Base-by-base conservation (phyloP, 2,113 vertebrate species). In the Cynoglossus semilaevis region DNA sequence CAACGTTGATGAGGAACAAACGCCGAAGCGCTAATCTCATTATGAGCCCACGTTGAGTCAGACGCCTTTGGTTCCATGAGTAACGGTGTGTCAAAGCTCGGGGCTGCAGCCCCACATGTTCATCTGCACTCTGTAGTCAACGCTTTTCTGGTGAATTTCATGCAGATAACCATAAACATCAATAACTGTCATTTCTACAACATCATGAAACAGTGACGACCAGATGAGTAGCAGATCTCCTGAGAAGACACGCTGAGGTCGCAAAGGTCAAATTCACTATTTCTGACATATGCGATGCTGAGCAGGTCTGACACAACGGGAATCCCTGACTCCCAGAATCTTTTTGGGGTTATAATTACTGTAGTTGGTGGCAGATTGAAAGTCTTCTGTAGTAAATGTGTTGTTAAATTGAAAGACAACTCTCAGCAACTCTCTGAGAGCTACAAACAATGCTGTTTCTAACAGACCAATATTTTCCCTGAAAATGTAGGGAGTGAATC, bases 181-280 rank as follows among this genome's bases (percentile, higher is more conserved):
- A 66, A 47, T 67, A 62, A 71, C 61, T 70, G 54, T 72, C 66
- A 66, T 51, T 56, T 66, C 56, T 37, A 62, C 66, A 51, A 9
- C 48, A 15, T 43, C 49, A 70, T 68, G 66, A 73, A 70, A 58
- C 47, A 51, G 70, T 48, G 8, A 67, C 58, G 12, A 65, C 17
- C 74, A 70, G 69, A 76, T 77, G 74, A 83, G 67, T 43, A 52
- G 60, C 70, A 77, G 74, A 51, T 59, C 65, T 76, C 29, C 18
- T n/a, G 52, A 51, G 57, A 64, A 49, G 59, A 68, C 29, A 61
- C 51, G 51, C 4, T 1, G 11, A 75, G 64, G 49, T 59, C 51
- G 17, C 18, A 57, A 34, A 78, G 51, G 53, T 82, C 74, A 76
- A 53, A 76, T 47, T 67, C 56, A 77, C 59, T 40, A 42, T 58